Conservation (phyloP, 1,140 invertebrate species). For the Marisa cornuarietis region DNA sequence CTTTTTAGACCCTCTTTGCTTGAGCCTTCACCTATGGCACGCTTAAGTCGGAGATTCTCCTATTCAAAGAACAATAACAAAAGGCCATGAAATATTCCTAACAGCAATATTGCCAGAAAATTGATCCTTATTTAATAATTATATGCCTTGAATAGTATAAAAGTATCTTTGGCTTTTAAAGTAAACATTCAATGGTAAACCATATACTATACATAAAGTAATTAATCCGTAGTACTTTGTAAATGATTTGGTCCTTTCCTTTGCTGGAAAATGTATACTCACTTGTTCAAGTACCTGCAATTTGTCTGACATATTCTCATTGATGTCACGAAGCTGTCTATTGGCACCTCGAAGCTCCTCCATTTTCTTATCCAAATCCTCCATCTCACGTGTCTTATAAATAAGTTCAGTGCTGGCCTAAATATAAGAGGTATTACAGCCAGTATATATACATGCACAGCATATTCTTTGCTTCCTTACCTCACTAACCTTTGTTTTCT, state of each 20-base stretch:
- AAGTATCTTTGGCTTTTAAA: too few species aligned
- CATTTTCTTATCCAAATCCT: constrained; percentile 48
- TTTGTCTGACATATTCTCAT: constrained; percentile 48
- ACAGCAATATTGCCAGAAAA: neutral
- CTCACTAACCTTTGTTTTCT: too few species aligned
- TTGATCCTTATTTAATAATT: neutral
- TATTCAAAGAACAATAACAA: constrained; percentile 12
- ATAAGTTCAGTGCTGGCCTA: constrained; percentile 51
- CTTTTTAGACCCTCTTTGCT: constrained; percentile 42
- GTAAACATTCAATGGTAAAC: too few species aligned
- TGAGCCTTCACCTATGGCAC: constrained; percentile 43
- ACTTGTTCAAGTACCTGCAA: constrained; percentile 23
- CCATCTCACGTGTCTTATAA: constrained; percentile 51
- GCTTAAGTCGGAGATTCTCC: constrained; percentile 47
- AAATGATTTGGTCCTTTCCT: too few species aligned
- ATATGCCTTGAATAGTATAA: too few species aligned
- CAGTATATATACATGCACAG: neutral
- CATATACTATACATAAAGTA: too few species aligned
- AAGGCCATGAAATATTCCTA: neutral
- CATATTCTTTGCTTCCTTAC: neutral
- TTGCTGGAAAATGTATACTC: too few species aligned
- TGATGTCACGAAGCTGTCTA: constrained; percentile 50
- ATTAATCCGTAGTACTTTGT: too few species aligned
- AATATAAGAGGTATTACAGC: neutral
- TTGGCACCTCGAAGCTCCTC: constrained; percentile 49